These are phyloP conservation scores for Lutjanus erythropterus DNA, from an alignment of 2,113 vertebrate genomes.

Conservation along the genomic window DNA sequence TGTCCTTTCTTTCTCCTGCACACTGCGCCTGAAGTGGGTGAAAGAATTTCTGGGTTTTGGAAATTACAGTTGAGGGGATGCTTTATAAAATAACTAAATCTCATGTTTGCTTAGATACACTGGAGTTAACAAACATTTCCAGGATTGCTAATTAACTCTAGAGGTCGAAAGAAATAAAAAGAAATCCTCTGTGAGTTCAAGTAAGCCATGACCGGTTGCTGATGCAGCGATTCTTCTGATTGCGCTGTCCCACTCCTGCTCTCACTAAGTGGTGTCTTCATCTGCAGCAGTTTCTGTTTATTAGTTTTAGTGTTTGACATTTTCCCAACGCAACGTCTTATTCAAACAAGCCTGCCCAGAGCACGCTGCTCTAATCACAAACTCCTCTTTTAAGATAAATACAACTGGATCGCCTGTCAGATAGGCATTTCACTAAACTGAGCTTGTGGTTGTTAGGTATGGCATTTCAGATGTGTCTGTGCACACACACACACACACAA, in stretches of 20 bases:
- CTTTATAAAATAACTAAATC: slow-evolving; percentile 33
- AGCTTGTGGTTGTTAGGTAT: slow-evolving; percentile 60
- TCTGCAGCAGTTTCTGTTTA: slow-evolving; percentile 75
- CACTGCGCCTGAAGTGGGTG: slow-evolving; percentile 1
- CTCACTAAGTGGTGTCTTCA: slow-evolving; percentile 59
- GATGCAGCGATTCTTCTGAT: slow-evolving; percentile 58
- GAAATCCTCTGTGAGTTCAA: slow-evolving; percentile 11
- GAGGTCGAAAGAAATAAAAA: not conserved
- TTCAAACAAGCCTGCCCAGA: slow-evolving; percentile 73
- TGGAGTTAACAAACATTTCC: slow-evolving; percentile 51
- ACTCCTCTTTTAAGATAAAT: slow-evolving; percentile 74
- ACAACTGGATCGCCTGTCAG: slow-evolving; percentile 67
- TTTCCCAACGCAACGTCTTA: slow-evolving; percentile 72
- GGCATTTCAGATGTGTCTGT: slow-evolving; percentile 49
- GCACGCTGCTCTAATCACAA: slow-evolving; percentile 75
- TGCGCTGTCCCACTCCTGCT: slow-evolving; percentile 33
- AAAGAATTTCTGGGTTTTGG: slow-evolving; percentile 28
- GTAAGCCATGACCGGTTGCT: slow-evolving; percentile 44
- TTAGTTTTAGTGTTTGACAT: slow-evolving; percentile 81
- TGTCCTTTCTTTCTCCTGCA: slow-evolving; percentile 28
- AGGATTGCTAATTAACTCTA: slow-evolving; percentile 12
- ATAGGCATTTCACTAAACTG: slow-evolving; percentile 59
- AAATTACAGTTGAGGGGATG: slow-evolving; percentile 25
- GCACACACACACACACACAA: not conserved
- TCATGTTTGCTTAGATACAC: slow-evolving; percentile 58